Percentiles rank a stretch among this genome's conserved stretches.
Conservation (phyloP, 2,113 vertebrate genomes). For the Pomatostomus ruficeps region DNA sequence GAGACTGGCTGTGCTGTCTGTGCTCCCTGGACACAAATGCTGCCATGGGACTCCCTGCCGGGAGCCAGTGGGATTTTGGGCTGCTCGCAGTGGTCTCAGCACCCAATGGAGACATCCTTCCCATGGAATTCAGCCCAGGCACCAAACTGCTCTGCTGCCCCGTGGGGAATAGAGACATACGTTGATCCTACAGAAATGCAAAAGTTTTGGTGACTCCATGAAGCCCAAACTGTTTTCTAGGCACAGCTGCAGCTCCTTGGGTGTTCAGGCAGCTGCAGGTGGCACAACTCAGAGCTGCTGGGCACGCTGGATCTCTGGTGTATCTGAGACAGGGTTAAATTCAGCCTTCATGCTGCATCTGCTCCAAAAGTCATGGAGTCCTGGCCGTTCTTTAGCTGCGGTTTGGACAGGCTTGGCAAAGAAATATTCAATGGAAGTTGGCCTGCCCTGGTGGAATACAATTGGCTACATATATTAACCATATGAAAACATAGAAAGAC, state of each 20-base stretch:
- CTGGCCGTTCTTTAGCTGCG: neutral
- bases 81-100: too few species aligned
- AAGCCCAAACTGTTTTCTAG: neutral
- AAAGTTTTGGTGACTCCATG: neutral
- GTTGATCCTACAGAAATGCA: neutral
- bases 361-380: neutral
- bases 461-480: neutral
- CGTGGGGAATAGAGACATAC: rapidly evolving
- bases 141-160: neutral
- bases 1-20: rapidly evolving
- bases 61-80: rapidly evolving
- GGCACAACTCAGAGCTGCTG: neutral
- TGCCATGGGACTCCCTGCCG: neutral
- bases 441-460: neutral
- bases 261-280: neutral
- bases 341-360: neutral
- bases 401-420: neutral
- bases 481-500: neutral
- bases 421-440: neutral
- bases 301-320: neutral
- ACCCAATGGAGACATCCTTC: neutral
- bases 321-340: neutral
- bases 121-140: neutral
- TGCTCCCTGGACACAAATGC: neutral
- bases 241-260: neutral